Evolutionary conservation across 2,888 invertebrate genomes (phyloP).

Genomic region (Athripsodes cinereus): DNA sequence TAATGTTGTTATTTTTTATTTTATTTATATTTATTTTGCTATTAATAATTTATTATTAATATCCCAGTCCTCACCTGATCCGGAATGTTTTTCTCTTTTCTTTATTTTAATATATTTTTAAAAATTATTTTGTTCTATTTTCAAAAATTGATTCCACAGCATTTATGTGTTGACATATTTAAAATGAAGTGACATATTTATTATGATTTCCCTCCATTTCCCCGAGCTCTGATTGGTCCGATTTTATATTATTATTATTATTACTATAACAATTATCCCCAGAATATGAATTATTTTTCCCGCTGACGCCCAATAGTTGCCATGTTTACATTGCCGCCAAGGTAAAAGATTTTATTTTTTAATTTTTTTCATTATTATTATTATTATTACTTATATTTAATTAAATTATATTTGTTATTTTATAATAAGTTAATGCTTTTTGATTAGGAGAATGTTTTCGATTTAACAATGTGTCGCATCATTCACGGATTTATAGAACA

Average conservation of each 20-base stretch:
- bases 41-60: background rate
- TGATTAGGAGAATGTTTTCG: slow-evolving; percentile 4
- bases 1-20: slow-evolving; percentile 3
- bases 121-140: background rate
- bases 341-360: slow-evolving; percentile 23
- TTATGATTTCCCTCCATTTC: background rate
- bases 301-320: slow-evolving; percentile 23
- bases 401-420: too few species aligned
- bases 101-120: background rate
- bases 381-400: background rate
- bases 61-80: background rate
- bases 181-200: background rate
- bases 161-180: background rate
- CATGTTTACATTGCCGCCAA: slow-evolving; percentile 28
- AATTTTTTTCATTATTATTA: slow-evolving; percentile 10
- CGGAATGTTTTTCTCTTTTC: background rate
- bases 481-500: too few species aligned
- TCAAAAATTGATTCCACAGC: background rate
- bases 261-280: too few species aligned
- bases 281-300: slow-evolving; percentile 3
- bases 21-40: background rate
- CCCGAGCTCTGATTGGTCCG: slow-evolving; percentile 2
- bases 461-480: background rate
- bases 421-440: slow-evolving; percentile 19
- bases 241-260: too few species aligned